Conservation (phyloP, 2,797 vertebrate species). For the Phoeniculus purpureus region DNA sequence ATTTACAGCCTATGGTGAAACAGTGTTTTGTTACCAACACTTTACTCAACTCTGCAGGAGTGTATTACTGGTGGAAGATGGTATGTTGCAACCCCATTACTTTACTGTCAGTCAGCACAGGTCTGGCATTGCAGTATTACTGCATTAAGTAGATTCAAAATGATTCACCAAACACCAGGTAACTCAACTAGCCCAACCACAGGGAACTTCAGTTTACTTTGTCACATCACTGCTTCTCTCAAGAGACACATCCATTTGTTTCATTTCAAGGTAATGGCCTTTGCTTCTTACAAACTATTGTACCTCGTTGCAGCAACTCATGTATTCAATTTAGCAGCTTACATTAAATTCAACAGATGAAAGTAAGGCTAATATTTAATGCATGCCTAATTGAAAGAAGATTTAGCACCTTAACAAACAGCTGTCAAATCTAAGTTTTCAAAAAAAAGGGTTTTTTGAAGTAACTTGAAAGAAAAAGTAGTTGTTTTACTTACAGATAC, state of each 20-base stretch:
- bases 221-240: neutral
- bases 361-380: neutral
- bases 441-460: neutral
- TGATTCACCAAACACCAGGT: neutral
- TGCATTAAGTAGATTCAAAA: neutral
- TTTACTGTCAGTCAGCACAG: neutral
- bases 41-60: neutral
- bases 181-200: neutral
- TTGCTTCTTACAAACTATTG: neutral
- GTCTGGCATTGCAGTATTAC: neutral
- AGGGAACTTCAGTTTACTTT: neutral
- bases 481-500: constrained; percentile 87
- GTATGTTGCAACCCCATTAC: neutral
- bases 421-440: neutral
- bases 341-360: neutral
- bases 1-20: neutral
- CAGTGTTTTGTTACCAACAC: neutral
- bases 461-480: neutral
- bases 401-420: neutral
- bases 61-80: neutral
- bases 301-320: neutral
- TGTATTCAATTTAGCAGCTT: neutral
- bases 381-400: neutral
- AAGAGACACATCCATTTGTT: neutral
- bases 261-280: neutral